Evolutionary conservation across 2,888 invertebrate species (phyloP), one percentile per base, ranked within the genome.

Genomic region (Mesopsocus fuscifrons): DNA sequence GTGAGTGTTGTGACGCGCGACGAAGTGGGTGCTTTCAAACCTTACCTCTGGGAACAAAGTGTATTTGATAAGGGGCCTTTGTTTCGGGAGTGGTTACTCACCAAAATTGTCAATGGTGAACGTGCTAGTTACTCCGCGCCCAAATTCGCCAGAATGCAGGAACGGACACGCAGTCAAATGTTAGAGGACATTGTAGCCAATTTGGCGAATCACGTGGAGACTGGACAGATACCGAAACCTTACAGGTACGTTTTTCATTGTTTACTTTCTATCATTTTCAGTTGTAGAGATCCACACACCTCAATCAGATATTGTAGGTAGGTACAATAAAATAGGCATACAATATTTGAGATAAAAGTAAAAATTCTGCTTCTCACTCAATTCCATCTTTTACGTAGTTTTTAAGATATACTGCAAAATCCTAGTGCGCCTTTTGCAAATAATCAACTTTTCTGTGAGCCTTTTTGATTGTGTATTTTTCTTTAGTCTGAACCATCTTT

Each of bases 1-100:
- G 64, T 59, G 47, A 85, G 87, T 1, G 89, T 91, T 32, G 91
- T 91, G 43, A 89, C 89, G 16, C 69, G 91, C 48, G 91, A 91
- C 60, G 91, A 91, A 67, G 91, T 91, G 32, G 88, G 89, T 33
- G 91, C 91, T 50, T 91, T 89, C 67, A 91, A 91, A 60, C 91
- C 91, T 30, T 91, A 91, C 64, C 71, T 91, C 42, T 89, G 89
- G 89, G 89, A 91, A 60, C 88, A 91, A 64, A 87, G 84, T 52
- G 81, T 85, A 45, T 91, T 91, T 59, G 85, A 88, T 60, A 89
- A 89, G 68, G 89, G 88, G 21, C 77, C 88, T 17, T 88, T 91
- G 87, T 89, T 89, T 65, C 74, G 89, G 35, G 91, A 91, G 63
- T 91, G 91, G 91, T 67, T 91, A 44, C 66, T 91, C 35, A 89